Percentiles rank a stretch among this genome's conserved stretches.
Evolutionary conservation across 1,140 invertebrate species (phyloP).

Genomic region (Popillia japonica): DNA sequence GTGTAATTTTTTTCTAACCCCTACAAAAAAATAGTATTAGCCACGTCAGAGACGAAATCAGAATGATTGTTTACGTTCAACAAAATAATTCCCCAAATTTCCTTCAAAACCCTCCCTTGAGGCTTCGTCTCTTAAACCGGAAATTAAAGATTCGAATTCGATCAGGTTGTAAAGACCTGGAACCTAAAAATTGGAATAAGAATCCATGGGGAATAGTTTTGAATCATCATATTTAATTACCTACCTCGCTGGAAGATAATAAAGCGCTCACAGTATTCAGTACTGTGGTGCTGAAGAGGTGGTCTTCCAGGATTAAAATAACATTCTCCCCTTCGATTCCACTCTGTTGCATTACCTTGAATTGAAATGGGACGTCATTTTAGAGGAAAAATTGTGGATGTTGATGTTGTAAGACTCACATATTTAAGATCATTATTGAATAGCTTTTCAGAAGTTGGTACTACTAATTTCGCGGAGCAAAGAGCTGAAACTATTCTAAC

Average conservation of each 20-base stretch:
- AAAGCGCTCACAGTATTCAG: slow-evolving; percentile 75
- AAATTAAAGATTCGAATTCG: slow-evolving; percentile 80
- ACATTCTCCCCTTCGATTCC: slow-evolving; percentile 79
- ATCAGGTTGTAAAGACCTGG: slow-evolving; percentile 83
- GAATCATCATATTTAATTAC: slow-evolving; percentile 45
- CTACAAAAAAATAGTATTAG: slow-evolving; percentile 62
- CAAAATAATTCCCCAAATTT: slow-evolving; percentile 75
- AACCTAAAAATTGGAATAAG: slow-evolving; percentile 63
- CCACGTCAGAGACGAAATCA: slow-evolving; percentile 39
- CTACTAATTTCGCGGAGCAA: slow-evolving; percentile 73
- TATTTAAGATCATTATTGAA: slow-evolving; percentile 64
- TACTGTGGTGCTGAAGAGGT: slow-evolving; percentile 73
- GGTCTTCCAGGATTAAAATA: slow-evolving; percentile 85
- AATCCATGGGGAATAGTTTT: not conserved
- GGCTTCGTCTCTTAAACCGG: slow-evolving; percentile 74
- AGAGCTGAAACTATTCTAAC: slow-evolving; percentile 76
- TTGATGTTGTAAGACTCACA: slow-evolving; percentile 47
- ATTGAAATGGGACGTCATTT: too few species aligned
- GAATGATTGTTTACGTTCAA: slow-evolving; percentile 67
- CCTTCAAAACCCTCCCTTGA: slow-evolving; percentile 76
- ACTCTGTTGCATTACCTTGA: slow-evolving; percentile 79
- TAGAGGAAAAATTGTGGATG: too few species aligned
- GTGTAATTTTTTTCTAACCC: slow-evolving; percentile 83
- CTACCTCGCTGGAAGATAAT: slow-evolving; percentile 75
- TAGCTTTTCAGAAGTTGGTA: slow-evolving; percentile 48